Conservation (phyloP, 1,140 invertebrate species). For the Anastatus disparis region DNA sequence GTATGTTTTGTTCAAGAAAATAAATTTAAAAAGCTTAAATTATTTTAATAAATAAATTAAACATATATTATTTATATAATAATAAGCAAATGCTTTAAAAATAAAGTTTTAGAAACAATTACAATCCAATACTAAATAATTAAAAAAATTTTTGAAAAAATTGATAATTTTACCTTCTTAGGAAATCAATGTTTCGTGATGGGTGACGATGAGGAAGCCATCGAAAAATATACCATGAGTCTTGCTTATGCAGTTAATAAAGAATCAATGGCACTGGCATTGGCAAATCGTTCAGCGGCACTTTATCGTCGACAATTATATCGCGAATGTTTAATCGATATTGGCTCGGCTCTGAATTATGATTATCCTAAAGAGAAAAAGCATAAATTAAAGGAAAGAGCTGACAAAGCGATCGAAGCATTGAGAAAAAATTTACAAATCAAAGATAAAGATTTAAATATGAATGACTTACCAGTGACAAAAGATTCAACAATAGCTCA, state of each 20-base stretch:
- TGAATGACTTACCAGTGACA: slow-evolving; percentile 25
- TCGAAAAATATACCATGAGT: slow-evolving; percentile 62
- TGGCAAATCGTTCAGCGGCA: slow-evolving; percentile 66
- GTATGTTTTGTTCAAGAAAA: no score
- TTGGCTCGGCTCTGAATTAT: slow-evolving; percentile 59
- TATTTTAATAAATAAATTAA: no score
- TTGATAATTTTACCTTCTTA: no score
- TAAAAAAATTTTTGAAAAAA: no score
- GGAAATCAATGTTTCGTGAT: slow-evolving; percentile 63
- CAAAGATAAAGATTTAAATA: slow-evolving; percentile 38
- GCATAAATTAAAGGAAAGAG: slow-evolving; percentile 57
- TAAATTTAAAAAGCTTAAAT: no score
- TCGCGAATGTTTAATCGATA: slow-evolving; percentile 64
- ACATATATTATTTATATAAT: no score
- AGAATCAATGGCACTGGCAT: slow-evolving; percentile 58
- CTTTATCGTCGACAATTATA: slow-evolving; percentile 62
- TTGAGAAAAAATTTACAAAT: slow-evolving; percentile 50
- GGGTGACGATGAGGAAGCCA: slow-evolving; percentile 61
- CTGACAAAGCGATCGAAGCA: slow-evolving; percentile 54
- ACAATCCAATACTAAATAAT: no score
- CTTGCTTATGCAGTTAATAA: slow-evolving; percentile 58
- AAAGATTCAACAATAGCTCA: neutral
- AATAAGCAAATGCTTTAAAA: no score
- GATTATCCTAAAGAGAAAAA: slow-evolving; percentile 62
- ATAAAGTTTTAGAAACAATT: no score